Percentiles rank a stretch among this genome's conserved stretches.
phyloP scores from a whole-genome alignment of 2,888 invertebrate genomes.

The Lottia scabra region DNA sequence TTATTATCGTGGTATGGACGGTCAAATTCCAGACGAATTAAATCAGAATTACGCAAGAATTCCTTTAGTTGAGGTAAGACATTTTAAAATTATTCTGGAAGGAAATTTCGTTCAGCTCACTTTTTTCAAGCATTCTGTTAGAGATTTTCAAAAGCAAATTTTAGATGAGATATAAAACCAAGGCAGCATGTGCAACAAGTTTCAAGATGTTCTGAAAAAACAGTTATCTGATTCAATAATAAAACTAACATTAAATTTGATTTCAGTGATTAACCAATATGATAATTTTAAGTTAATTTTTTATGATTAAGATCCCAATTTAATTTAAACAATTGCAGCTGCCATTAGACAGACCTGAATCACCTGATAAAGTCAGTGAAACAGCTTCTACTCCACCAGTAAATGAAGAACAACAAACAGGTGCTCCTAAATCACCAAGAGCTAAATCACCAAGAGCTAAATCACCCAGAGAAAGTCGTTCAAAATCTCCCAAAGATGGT shows the following conservation, averaged over 20 bases:
- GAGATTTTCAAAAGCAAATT: neutral
- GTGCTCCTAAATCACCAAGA: slow-evolving; percentile 44
- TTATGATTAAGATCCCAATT: too few species aligned
- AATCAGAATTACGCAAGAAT: slow-evolving; percentile 61
- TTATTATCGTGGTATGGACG: slow-evolving; percentile 68
- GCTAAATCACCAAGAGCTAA: slow-evolving; percentile 47
- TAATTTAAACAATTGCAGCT: slow-evolving; percentile 31
- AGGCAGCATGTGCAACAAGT: too few species aligned
- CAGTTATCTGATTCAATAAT: too few species aligned
- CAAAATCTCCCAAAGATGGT: slow-evolving; percentile 34
- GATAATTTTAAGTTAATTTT: too few species aligned
- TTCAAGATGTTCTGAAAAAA: too few species aligned
- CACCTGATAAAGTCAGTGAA: slow-evolving; percentile 46
- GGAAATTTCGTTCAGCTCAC: too few species aligned
- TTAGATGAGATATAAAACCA: neutral
- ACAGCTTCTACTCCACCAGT: slow-evolving; percentile 40
- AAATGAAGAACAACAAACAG: slow-evolving; percentile 39
- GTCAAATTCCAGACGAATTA: slow-evolving; percentile 65
- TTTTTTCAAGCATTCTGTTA: neutral
- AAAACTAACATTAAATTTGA: too few species aligned
- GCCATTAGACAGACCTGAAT: slow-evolving; percentile 53
- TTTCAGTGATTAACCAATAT: too few species aligned
- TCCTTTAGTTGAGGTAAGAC: slow-evolving; percentile 65
- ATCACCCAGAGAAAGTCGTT: slow-evolving; percentile 27
- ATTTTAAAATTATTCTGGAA: neutral